Conservation (phyloP, 2,888 invertebrate genomes). For the Panopea generosa region DNA sequence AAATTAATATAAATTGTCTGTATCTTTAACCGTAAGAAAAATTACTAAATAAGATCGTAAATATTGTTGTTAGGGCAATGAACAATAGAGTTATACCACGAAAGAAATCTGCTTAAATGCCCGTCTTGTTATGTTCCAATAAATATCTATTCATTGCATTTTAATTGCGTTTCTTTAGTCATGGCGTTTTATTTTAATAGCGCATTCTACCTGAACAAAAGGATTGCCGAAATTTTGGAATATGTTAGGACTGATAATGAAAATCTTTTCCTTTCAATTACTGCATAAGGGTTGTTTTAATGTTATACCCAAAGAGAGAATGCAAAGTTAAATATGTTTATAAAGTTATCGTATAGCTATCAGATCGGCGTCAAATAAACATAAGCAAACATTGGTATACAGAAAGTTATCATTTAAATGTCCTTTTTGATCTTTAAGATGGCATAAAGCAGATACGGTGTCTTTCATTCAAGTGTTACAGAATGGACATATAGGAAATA, state of each 20-base stretch:
- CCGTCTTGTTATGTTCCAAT: conserved; percentile 33
- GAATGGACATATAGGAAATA: conserved; percentile 15
- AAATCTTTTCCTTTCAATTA: conserved; percentile 63
- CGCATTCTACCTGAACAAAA: conserved; percentile 12
- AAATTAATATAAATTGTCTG: conserved; percentile 7
- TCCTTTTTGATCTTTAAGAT: conserved; percentile 35
- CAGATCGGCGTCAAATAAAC: conserved; percentile 64
- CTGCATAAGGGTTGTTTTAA: conserved; percentile 49
- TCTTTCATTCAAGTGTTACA: conserved; percentile 42
- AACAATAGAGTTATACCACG: conserved; percentile 16
- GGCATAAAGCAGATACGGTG: conserved; percentile 43
- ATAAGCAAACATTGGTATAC: conserved; percentile 52
- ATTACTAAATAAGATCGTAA: conserved; percentile 15
- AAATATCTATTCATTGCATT: conserved; percentile 45
- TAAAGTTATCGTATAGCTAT: conserved; percentile 47
- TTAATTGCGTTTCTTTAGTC: conserved; percentile 49
- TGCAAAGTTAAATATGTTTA: conserved; percentile 62
- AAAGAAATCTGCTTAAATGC: conserved; percentile 39
- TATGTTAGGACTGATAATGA: conserved; percentile 34
- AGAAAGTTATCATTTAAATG: conserved; percentile 54
- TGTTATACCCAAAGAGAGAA: conserved; percentile 48
- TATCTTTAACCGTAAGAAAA: not conserved
- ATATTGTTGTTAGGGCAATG: conserved; percentile 19
- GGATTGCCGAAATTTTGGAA: not conserved
- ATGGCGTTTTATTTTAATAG: conserved; percentile 11